phyloP scores from a whole-genome alignment of 2,888 invertebrate genomes.

The Drosophila differens region DNA sequence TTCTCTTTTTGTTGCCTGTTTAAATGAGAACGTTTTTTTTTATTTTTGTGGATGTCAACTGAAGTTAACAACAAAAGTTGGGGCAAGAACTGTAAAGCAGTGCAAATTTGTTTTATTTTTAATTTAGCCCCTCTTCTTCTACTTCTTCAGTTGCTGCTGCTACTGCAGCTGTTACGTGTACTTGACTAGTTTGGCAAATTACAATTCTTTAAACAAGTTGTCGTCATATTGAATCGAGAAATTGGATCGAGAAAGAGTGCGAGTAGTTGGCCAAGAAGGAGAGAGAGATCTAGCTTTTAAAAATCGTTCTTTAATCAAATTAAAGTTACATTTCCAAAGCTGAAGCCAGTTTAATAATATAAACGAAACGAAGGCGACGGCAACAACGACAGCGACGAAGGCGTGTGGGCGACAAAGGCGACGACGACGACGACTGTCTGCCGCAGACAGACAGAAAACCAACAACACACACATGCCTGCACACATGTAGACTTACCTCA shows the following conservation, averaged over 20 bases:
- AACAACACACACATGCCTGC: conserved; percentile 26
- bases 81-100: conserved; percentile 58
- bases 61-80: conserved; percentile 61
- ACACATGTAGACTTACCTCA: conserved; percentile 57
- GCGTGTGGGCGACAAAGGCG: conserved; percentile 55
- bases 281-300: conserved; percentile 1
- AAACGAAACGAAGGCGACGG: conserved; percentile 23
- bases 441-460: conserved; percentile 34
- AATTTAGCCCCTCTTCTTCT: conserved; percentile 21
- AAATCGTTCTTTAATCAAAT: conserved; percentile 61
- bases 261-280: not conserved
- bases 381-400: conserved; percentile 36
- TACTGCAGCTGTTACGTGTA: conserved; percentile 11
- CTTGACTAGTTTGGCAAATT: conserved; percentile 56
- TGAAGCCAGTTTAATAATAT: conserved; percentile 59
- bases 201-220: conserved; percentile 68
- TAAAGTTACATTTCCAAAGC: conserved; percentile 63
- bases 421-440: conserved; percentile 24
- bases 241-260: not conserved
- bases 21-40: conserved; percentile 56
- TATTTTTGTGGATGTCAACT: conserved; percentile 32
- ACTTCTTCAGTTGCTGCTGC: not conserved
- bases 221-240: conserved; percentile 13
- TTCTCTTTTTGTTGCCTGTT: conserved; percentile 21
- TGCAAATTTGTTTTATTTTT: conserved; percentile 77